Evolutionary conservation across 2,113 vertebrate genomes (phyloP).

Genomic region (Vombatus ursinus): DNA sequence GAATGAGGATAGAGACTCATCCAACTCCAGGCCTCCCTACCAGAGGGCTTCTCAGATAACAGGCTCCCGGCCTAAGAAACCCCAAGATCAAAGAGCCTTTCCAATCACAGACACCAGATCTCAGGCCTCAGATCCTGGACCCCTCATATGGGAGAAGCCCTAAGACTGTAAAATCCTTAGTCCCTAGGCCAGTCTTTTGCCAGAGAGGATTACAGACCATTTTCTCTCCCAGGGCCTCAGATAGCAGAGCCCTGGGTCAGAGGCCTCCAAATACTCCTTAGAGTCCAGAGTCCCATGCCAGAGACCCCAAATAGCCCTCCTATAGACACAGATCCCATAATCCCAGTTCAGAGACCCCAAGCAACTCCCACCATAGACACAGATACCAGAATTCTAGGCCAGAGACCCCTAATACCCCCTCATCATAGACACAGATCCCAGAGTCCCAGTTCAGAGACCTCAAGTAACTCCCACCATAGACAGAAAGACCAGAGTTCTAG

Average conservation of each 20-base stretch:
- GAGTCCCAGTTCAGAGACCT: too few relatives aligned
- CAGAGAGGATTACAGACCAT: not conserved
- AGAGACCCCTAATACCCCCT: not conserved
- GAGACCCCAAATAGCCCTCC: not conserved
- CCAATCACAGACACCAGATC: not conserved
- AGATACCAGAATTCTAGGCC: not conserved
- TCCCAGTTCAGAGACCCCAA: not conserved
- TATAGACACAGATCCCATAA: not conserved
- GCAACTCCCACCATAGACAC: not conserved
- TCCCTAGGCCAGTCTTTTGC: not conserved
- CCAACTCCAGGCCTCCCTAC: not conserved
- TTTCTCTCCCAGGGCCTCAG: not conserved
- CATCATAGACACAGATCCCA: too few relatives aligned
- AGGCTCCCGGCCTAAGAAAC: not conserved
- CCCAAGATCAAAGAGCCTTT: not conserved
- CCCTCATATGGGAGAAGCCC: not conserved
- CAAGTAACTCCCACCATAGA: too few relatives aligned
- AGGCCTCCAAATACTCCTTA: not conserved
- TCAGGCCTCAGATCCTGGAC: not conserved
- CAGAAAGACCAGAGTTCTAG: too few relatives aligned
- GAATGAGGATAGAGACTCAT: not conserved
- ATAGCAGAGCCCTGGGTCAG: not conserved
- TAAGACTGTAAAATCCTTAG: not conserved
- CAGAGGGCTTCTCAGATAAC: not conserved
- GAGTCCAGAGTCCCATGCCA: not conserved